A percentile compares a stretch with the other conserved stretches of the same genome.
Evolutionary conservation across 2,888 invertebrate genomes (phyloP).

Genomic region (Colletes collaris): DNA sequence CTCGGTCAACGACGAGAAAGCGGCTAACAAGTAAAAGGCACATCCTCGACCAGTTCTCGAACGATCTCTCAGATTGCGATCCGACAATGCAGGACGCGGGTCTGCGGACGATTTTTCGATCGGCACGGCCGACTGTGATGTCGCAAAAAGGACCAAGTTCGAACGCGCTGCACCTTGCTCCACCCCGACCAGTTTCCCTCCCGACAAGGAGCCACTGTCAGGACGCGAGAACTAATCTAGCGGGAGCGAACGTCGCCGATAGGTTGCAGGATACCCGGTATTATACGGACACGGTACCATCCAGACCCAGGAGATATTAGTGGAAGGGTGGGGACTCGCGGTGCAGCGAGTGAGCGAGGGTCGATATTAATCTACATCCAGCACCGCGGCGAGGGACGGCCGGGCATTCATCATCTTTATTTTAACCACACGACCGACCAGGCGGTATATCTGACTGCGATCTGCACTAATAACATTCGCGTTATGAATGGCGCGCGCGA

Average conservation of each 20-base stretch:
- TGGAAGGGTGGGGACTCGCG: conserved; percentile 59
- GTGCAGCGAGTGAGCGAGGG: conserved; percentile 67
- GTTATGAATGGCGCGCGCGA: conserved; percentile 79
- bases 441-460: conserved; percentile 77
- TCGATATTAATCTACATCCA: conserved; percentile 79
- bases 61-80: background rate
- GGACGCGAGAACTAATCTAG: conserved; percentile 27
- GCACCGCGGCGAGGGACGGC: conserved; percentile 71
- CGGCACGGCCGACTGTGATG: conserved; percentile 4
- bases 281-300: conserved; percentile 31
- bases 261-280: conserved; percentile 54
- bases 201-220: conserved; percentile 23
- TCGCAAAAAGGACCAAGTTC: conserved; percentile 24
- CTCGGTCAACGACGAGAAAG: too few species aligned
- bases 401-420: conserved; percentile 81
- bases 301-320: conserved; percentile 60
- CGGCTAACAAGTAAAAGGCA: background rate
- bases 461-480: conserved; percentile 80
- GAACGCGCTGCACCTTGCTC: conserved; percentile 5
- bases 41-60: conserved; percentile 3
- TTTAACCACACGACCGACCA: conserved; percentile 78
- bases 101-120: conserved; percentile 2
- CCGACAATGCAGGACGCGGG: conserved; percentile 2
- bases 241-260: conserved; percentile 40
- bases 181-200: conserved; percentile 22